Base-by-base conservation (phyloP, 2,797 vertebrate genomes). In the Synanceia verrucosa region DNA sequence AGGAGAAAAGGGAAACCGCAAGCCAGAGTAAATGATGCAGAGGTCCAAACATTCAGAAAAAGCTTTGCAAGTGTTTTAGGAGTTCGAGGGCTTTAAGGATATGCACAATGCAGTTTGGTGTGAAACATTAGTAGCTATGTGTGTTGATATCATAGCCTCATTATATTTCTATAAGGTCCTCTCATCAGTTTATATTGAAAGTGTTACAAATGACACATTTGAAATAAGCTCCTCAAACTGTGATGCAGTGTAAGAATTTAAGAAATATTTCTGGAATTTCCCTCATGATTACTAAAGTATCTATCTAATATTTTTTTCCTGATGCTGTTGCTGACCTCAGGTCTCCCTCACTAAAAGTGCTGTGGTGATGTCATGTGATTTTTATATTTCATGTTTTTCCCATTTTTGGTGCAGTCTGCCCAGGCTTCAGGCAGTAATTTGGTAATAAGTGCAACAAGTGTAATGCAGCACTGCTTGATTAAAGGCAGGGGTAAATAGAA, bases 401-500 rank as follows among this genome's bases (percentile, higher is more conserved):
- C 44, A 23, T 44, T 81, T 48, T 68, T 65, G 59, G 19, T 57
- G 13, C 57, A 60, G 28, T 58, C 50, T 77, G 21, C 37, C 52
- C 50, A 18, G 24, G 41, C 66, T 84, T 48, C 43, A 55, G 50
- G 50, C 65, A 26, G 51, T 70, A 50, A 79, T 75, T 78, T 75
- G 56, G 44, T 44, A 72, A 70, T 52, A 33, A 60, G 68, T 69
- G 51, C 51, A 79, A 55, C 52, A 66, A 74, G 53, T 74, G 66
- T 55, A 65, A 71, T 18, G 65, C 60, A 70, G 62, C 39, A 44
- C 34, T 55, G 44, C 55, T 64, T 82, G 75, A 82, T 80, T 77
- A 55, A 77, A 76, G 33, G 67, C 71, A 78, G 64, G 41, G 29
- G 51, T 74, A 70, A 77, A 82, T 78, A 67, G 53, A 76, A 60